These are phyloP conservation scores for Vombatus ursinus DNA, from an alignment of 2,113 vertebrate genomes.

Conservation along the genomic window DNA sequence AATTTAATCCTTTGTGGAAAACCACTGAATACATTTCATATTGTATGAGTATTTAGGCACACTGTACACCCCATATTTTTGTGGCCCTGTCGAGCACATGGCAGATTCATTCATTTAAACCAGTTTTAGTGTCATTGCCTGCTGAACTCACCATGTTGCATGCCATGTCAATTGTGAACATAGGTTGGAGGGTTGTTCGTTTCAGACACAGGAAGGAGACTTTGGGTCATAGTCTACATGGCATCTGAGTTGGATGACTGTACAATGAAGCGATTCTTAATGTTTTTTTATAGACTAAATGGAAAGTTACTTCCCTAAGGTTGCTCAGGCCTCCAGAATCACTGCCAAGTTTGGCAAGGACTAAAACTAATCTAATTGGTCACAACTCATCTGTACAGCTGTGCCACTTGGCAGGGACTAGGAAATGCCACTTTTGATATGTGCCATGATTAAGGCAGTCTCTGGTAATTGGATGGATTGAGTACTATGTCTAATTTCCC, in stretches of 20 bases:
- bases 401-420: background rate
- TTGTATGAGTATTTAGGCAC: background rate
- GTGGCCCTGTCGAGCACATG: background rate
- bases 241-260: background rate
- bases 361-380: background rate
- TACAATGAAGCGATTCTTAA: background rate
- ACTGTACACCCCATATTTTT: background rate
- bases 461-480: background rate
- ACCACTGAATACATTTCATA: background rate
- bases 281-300: background rate
- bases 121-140: background rate
- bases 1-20: background rate
- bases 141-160: background rate
- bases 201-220: background rate
- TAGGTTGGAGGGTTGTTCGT: background rate
- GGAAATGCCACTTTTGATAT: background rate
- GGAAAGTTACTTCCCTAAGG: background rate
- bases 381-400: background rate
- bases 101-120: background rate
- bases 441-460: background rate
- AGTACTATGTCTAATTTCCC: background rate
- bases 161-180: background rate
- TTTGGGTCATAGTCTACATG: background rate
- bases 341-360: background rate
- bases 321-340: background rate